phyloP scores from a whole-genome alignment of 1,140 invertebrate genomes.

The Aethina tumida region DNA sequence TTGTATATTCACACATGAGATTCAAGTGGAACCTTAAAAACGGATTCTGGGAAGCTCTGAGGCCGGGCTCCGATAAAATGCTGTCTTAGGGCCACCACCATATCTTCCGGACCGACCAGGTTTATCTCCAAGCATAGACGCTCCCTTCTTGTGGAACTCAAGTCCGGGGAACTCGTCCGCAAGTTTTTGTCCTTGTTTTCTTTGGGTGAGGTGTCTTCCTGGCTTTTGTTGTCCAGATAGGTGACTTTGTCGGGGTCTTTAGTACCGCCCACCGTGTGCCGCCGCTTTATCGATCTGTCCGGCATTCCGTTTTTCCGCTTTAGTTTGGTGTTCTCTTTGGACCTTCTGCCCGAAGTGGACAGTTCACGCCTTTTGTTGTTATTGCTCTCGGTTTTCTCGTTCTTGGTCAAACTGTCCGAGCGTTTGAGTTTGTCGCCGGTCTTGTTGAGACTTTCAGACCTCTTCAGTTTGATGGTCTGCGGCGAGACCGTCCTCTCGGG shows the following conservation, averaged over 20 bases:
- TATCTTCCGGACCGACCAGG: constrained; percentile 42
- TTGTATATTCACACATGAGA: constrained; percentile 44
- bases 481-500: constrained; percentile 37
- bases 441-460: constrained; percentile 48
- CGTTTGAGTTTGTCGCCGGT: constrained; percentile 44
- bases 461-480: constrained; percentile 40
- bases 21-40: constrained; percentile 48
- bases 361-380: constrained; percentile 60
- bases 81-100: constrained; percentile 39
- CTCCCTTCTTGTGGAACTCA: constrained; percentile 41
- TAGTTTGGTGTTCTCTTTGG: constrained; percentile 48
- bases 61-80: constrained; percentile 43
- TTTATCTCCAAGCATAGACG: constrained; percentile 45
- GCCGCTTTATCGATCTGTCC: constrained; percentile 67
- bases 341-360: constrained; percentile 36
- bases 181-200: constrained; percentile 41
- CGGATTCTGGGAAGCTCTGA: constrained; percentile 44
- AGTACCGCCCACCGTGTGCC: constrained; percentile 86
- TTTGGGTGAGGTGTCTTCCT: constrained; percentile 41
- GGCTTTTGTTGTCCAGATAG: constrained; percentile 44
- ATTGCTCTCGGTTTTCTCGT: constrained; percentile 73
- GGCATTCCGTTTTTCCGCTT: constrained; percentile 66
- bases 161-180: constrained; percentile 52
- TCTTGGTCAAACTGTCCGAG: constrained; percentile 63
- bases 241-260: constrained; percentile 69